Conservation (phyloP, 2,888 invertebrate species). For the Diplazon laetatorius region DNA sequence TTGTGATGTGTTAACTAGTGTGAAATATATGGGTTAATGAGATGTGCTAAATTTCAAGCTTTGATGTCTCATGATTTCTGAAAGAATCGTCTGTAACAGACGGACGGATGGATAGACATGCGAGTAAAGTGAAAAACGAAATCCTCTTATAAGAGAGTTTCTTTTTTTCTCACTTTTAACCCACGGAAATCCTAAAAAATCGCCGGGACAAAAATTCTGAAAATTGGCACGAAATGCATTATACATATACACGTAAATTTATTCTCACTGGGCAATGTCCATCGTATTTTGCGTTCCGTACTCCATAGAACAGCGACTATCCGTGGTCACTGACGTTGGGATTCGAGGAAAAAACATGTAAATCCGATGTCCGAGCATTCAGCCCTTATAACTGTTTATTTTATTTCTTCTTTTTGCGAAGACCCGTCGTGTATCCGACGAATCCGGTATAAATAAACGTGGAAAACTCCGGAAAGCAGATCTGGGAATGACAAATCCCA, state of each 20-base stretch:
- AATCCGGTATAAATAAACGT: background rate
- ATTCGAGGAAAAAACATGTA: conserved; percentile 47
- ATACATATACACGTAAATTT: background rate
- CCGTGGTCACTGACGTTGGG: conserved; percentile 27
- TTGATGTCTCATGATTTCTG: no score
- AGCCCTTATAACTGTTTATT: conserved; percentile 20
- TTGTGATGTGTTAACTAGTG: no score
- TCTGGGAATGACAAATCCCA: background rate
- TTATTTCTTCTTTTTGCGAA: background rate
- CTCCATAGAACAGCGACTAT: background rate
- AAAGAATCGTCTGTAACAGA: no score
- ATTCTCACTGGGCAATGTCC: conserved; percentile 36
- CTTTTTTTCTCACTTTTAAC: no score
- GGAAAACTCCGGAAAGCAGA: background rate
- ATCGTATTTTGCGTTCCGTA: conserved; percentile 11
- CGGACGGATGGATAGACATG: no score
- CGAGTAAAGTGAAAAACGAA: no score
- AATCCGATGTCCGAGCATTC: conserved; percentile 14
- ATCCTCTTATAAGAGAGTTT: no score
- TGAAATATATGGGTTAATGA: no score
- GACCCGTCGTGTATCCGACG: conserved; percentile 13
- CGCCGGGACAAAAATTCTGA: background rate
- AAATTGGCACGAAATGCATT: background rate
- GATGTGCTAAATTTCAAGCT: no score
- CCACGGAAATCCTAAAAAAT: no score